Evolutionary conservation across 2,888 invertebrate species (phyloP), one percentile per base, ranked within the genome.

Genomic region (Anoncus sp.): DNA sequence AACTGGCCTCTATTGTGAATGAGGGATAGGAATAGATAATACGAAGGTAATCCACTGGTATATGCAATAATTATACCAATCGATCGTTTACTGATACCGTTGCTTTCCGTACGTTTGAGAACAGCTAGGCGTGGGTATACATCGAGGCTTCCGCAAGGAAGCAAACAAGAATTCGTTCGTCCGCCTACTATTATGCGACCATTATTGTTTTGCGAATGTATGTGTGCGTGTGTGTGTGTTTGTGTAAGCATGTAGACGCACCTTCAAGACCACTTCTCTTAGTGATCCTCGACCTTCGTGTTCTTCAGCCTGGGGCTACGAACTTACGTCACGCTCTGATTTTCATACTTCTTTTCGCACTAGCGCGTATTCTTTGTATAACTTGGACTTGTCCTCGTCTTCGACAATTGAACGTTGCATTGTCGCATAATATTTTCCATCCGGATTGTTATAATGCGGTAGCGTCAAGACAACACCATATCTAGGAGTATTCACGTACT

Each of bases 311-410:
- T 60, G 53, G 22, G 22, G 55, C 75, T 66, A 43, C 62, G 51
- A 59, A 31, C 65, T 83, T 82, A 76, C 82, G 80, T 84, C 83
- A 83, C 38, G 14, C 40, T 43, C 20, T 81, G 53, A 47, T 62
- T 60, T 59, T 57, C 60, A 35, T 51, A 20, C 70, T 72, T 79
- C 40, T 62, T 55, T 45, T 57, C 62, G 18, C 47, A 49, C 71
- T 40, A 3, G 24, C 24, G 18, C 18, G 10, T 31, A 57, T 40
- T 55, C 35, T 14, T 14, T n/a, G 24, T 18, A 49, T 12, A 5
- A 4, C 27, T 69, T 22, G 20, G 5, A 16, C 20, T 38, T 59
- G 57, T 57, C 69, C 69, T 69, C 51, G 49, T 49, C 38, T 18
- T 65, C 51, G 18, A 12, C 12, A 16, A 57, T 38, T 35, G 55